Evolutionary conservation across 2,888 invertebrate genomes (phyloP).

Genomic region (Melitaea athalia): DNA sequence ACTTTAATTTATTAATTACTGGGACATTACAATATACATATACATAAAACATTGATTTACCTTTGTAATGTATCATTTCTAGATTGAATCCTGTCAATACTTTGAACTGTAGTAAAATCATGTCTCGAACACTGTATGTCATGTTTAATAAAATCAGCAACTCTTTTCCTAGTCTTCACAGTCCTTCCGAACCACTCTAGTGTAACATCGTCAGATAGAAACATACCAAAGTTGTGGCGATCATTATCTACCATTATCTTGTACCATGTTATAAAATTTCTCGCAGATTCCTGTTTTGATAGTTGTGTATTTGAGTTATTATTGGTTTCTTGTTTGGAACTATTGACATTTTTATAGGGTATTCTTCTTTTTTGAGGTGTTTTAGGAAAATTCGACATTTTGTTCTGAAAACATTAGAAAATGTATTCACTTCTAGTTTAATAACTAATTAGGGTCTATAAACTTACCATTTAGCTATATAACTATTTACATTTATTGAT

Average conservation of each 20-base stretch:
- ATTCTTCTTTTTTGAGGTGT: constrained; percentile 50
- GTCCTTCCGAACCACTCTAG: constrained; percentile 86
- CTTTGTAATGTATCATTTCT: constrained; percentile 57
- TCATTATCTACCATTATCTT: constrained; percentile 78
- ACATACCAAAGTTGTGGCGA: constrained; percentile 70
- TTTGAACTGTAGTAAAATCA: constrained; percentile 72
- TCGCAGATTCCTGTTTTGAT: constrained; percentile 59
- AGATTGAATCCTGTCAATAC: constrained; percentile 63
- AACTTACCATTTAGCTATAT: too few species aligned
- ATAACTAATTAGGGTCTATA: too few species aligned
- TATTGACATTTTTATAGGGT: constrained; percentile 35
- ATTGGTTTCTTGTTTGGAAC: constrained; percentile 50
- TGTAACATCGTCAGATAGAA: constrained; percentile 76
- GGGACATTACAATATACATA: neutral
- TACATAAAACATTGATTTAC: constrained; percentile 47
- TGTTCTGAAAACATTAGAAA: constrained; percentile 38
- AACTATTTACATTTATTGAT: too few species aligned
- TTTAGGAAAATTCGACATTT: constrained; percentile 59
- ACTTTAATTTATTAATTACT: neutral
- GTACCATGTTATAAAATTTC: constrained; percentile 73
- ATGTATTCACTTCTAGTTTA: too few species aligned
- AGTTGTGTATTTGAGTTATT: constrained; percentile 47
- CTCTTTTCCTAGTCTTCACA: constrained; percentile 82
- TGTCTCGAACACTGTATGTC: constrained; percentile 79
- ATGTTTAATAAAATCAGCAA: constrained; percentile 80